phyloP scores from a whole-genome alignment of 2,888 invertebrate species.

The Cephus rjabovi region DNA sequence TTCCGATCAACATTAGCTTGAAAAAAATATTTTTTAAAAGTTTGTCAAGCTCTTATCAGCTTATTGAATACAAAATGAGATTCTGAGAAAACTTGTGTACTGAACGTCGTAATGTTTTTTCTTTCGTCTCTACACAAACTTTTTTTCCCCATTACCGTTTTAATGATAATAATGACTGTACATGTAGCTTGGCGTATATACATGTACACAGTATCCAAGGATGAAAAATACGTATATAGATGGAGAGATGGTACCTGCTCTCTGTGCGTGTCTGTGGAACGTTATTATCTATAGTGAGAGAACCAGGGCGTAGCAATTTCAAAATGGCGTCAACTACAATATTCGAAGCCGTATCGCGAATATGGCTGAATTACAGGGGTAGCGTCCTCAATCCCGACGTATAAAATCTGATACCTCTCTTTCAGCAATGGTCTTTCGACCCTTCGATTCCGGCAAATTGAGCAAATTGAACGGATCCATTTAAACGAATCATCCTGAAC shows the following conservation, averaged over 20 bases:
- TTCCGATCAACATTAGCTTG: not conserved
- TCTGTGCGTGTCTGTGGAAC: not conserved
- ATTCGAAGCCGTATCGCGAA: not conserved
- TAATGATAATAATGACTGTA: too few species aligned
- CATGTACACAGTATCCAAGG: too few species aligned
- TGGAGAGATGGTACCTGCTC: not conserved
- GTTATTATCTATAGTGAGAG: not conserved
- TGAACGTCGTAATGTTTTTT: too few species aligned
- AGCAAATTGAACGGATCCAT: not conserved
- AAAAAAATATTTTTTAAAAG: not conserved
- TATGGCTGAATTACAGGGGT: not conserved
- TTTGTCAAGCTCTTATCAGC: not conserved
- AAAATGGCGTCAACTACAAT: not conserved
- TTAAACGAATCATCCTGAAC: not conserved
- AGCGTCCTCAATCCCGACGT: not conserved
- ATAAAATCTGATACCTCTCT: not conserved
- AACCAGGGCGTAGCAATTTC: not conserved
- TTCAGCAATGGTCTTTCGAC: not conserved
- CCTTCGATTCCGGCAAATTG: not conserved
- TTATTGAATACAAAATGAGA: not conserved
- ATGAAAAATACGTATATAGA: not conserved
- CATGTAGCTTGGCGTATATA: too few species aligned
- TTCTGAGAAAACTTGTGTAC: not conserved
- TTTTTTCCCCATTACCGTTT: not conserved
- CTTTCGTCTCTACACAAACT: not conserved